A percentile compares a stretch with the other conserved stretches of the same genome.
These are phyloP conservation scores for Aurelia coerulea DNA, from an alignment of 30 jellyfish, hydroid and myxozoan species.

Conservation along the genomic window DNA sequence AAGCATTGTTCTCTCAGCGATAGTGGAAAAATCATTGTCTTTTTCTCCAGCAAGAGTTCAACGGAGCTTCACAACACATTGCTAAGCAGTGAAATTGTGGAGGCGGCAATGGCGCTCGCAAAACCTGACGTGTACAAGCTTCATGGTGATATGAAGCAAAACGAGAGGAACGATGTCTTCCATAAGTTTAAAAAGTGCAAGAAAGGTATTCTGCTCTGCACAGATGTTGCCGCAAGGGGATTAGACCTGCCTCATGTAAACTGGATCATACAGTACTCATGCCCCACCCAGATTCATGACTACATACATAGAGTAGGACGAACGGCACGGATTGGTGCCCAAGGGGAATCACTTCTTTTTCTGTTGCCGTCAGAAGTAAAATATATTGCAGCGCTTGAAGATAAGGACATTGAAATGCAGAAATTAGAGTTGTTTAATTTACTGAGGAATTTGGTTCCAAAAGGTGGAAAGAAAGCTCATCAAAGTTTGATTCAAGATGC, in stretches of 20 bases:
- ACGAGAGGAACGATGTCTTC: slow-evolving; percentile 69
- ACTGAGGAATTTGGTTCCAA: slow-evolving; percentile 31
- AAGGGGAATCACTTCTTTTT: slow-evolving; percentile 84
- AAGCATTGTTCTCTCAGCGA: slow-evolving; percentile 11
- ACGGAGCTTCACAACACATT: slow-evolving; percentile 61
- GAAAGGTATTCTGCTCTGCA: slow-evolving; percentile 79
- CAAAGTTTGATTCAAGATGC: slow-evolving; percentile 69
- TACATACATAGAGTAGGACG: slow-evolving; percentile 96
- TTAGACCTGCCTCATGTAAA: slow-evolving; percentile 87
- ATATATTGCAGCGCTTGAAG: slow-evolving; percentile 60
- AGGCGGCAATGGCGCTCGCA: slow-evolving; percentile 13
- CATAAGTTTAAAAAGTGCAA: slow-evolving; percentile 53
- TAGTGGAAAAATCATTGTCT: slow-evolving; percentile 76
- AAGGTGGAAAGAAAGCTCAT: slow-evolving; percentile 43
- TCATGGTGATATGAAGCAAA: slow-evolving; percentile 91
- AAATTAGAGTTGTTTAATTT: slow-evolving; percentile 62
- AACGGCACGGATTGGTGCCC: slow-evolving; percentile 95
- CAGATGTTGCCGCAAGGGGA: slow-evolving; percentile 99
- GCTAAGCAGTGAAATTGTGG: slow-evolving; percentile 32
- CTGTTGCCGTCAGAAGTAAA: slow-evolving; percentile 88
- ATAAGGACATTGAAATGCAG: slow-evolving; percentile 25
- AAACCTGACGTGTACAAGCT: slow-evolving; percentile 52
- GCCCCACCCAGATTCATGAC: slow-evolving; percentile 84
- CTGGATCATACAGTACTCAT: slow-evolving; percentile 94
- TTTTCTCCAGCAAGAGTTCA: slow-evolving; percentile 77